Percentiles rank a stretch among this genome's conserved stretches.
Conservation (phyloP, 2,888 invertebrate species). For the Tricholauxania praeusta region DNA sequence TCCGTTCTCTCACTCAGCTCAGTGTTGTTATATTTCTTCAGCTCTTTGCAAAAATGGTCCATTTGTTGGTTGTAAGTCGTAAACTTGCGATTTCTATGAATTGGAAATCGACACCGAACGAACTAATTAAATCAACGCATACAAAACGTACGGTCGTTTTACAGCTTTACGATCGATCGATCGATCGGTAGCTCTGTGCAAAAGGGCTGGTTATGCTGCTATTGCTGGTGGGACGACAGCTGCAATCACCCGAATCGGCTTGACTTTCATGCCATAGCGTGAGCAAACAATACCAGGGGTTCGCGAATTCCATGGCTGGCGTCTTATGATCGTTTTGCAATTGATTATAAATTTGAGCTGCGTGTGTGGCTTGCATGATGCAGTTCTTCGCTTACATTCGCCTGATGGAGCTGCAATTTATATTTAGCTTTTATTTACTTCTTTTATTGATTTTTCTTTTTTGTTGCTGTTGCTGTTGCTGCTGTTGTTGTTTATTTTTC, state of each 20-base stretch:
- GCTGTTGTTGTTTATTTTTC: constrained; percentile 33
- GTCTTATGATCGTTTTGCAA: constrained; percentile 7
- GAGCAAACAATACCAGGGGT: background rate
- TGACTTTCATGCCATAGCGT: background rate
- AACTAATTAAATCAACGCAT: constrained; percentile 23
- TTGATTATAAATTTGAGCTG: background rate
- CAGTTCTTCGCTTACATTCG: background rate
- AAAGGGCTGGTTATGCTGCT: too few species aligned
- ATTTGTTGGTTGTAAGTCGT: constrained; percentile 1
- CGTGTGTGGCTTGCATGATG: background rate
- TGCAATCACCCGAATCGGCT: background rate
- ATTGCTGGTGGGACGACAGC: background rate
- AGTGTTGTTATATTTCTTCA: too few species aligned
- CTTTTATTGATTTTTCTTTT: background rate
- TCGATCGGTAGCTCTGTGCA: too few species aligned
- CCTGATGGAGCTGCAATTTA: background rate
- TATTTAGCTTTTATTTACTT: background rate
- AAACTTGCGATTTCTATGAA: constrained; percentile 31
- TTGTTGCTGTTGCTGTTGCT: constrained; percentile 20
- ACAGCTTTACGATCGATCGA: too few species aligned
- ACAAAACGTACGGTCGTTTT: too few species aligned
- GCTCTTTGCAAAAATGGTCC: constrained; percentile 1
- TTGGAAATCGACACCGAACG: constrained; percentile 20
- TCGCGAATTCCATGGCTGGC: background rate
- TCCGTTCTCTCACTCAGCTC: too few species aligned